Evolutionary conservation across 2,888 invertebrate species (phyloP), one percentile per base, ranked within the genome.

Genomic region (Schizotus pectinicornis): DNA sequence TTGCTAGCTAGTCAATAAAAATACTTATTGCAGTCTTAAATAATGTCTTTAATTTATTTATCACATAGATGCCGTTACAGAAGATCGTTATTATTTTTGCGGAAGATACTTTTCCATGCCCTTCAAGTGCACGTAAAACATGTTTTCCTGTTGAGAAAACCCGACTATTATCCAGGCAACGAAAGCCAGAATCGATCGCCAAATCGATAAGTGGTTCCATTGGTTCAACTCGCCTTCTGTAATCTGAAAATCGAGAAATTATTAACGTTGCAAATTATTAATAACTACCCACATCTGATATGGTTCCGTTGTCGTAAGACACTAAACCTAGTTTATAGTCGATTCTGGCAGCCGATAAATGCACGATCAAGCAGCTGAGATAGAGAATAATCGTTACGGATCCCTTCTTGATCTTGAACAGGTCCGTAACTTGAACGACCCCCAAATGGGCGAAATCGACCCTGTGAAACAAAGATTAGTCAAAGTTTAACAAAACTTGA

Each of bases 201-300:
- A 85, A 66, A 85, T 81, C 2, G 86, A 86, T 61, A 86, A 81
- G 62, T 85, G 83, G 0, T 84, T 85, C 86, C 86, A 86, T 0
- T 83, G 82, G 66, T 81, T 82, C 67, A 85, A 81, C 5, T 84
- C 80, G 12, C 81, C 81, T 62, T 80, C 80, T 8, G 83, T 81
- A 1, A 84, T 80, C 85, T 85, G 79, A 7, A 81, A 51, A 54
- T 61, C 58, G 56, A 52, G 39, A 57, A 51, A 50, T 39, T 14
- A 39, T 7, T 13, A 0, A 7, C 13, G 5, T 43, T 11, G 42
- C 5, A n/a, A 34, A 13, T 34, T 7, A 7, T 34, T 1, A 46
- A 22, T 14, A 2, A 6, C 7, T 33, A 65, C 70, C 69, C 59
- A 71, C 69, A 61, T 64, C 66, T 51, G 64, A 58, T 55, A 62